Evolutionary conservation across 2,888 invertebrate genomes (phyloP), one percentile per base, ranked within the genome.

Genomic region (Caenorhabditis parvicauda): DNA sequence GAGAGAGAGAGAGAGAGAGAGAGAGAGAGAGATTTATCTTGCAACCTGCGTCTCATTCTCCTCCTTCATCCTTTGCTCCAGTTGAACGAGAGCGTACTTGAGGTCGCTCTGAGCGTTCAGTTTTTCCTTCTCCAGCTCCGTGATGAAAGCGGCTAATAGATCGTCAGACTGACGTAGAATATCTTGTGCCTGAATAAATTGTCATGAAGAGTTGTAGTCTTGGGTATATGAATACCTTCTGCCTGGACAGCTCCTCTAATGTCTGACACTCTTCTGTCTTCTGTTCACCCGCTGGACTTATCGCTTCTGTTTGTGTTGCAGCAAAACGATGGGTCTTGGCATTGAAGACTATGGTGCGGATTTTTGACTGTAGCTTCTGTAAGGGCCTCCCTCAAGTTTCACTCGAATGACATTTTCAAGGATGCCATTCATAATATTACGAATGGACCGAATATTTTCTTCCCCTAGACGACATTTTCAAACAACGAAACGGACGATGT

Each of bases 1-100:
- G 35, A 32, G 35, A 32, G n/a, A 32, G n/a, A 12, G 24, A 54
- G 19, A 38, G 25, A 24, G 3, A 22, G 24, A 21, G 19, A 21
- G n/a, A n/a, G n/a, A n/a, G n/a, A n/a, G n/a, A n/a, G n/a, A n/a
- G n/a, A n/a, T n/a, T n/a, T n/a, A n/a, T 43, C 9, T n/a, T 9
- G 17, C 12, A n/a, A 72, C 65, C 66, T 70, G 59, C 19, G 51
- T 61, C 42, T 73, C 72, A 42, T 64, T 58, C 46, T 75, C 74
- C 43, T 74, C 69, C 38, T 68, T 64, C 62, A 75, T 64, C 24
- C 74, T 41, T 44, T 76, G 74, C 45, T 76, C 75, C 54, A 76
- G 45, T 42, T 74, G 74, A 2, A 71, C 72, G 27, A 75, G 59
- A 3, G 76, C 70, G 41, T 72, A 76, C 29, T 74, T 72, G 46